Evolutionary conservation across 1,140 invertebrate genomes (phyloP), one percentile per base, ranked within the genome.

Genomic region (Melanaphis sacchari): DNA sequence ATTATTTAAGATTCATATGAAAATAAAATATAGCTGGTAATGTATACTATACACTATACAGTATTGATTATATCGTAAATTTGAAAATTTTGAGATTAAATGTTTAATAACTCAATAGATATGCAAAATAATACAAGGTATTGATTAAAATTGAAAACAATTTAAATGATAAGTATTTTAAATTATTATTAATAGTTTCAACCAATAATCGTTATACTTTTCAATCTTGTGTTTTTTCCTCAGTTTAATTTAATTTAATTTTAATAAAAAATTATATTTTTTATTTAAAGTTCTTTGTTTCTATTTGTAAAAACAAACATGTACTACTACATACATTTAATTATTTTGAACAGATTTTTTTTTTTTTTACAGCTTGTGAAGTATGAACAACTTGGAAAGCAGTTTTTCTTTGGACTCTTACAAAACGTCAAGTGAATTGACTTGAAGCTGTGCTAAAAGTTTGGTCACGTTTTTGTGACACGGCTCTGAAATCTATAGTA

Each of bases 401-500:
- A 89, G 54, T 54, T 89, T 52, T 38, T 89, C n/a, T 52, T 38
- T 9, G 22, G 52, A 54, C 46, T 38, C 88, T 89, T n/a, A 9
- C 43, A 38, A 41, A 85, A 85, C 38, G n/a, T 84, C 91, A 85
- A 84, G 91, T 93, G 76, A 40, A 85, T 93, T 41, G 81, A 84
- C 91, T 93, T 18, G 91, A 52, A 38, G 41, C 84, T 38, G 81
- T n/a, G n/a, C 91, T 93, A 84, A 85, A 92, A 93, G 81, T 93
- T 93, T 93, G 41, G 81, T 93, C 91, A 93, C 91, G 91, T 93
- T 85, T 85, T 85, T 52, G 66, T 93, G 91, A 84, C 91, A 36
- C 40, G 91, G 85, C 8, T 38, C 36, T 40, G 43, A 84, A 82
- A 81, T 43, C 40, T 84, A 43, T 85, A 54, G 46, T 52, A 52